Evolutionary conservation across 2,888 invertebrate species (phyloP).

Genomic region (Microctonus brassicae): DNA sequence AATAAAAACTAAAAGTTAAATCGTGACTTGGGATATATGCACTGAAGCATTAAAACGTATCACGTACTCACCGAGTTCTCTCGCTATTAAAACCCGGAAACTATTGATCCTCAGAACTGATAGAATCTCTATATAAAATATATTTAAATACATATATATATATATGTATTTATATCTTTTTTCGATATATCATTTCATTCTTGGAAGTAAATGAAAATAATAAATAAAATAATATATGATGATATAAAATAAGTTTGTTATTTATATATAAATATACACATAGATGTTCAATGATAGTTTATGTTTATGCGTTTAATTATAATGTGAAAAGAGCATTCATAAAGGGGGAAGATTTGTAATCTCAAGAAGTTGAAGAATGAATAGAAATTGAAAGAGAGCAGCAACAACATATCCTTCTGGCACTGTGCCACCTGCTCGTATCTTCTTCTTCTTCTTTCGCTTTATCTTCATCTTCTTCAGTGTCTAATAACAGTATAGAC

Average conservation of each 20-base stretch:
- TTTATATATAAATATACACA: background rate
- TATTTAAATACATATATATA: background rate
- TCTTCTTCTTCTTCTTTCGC: background rate
- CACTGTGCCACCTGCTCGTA: constrained; percentile 24
- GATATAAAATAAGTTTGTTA: background rate
- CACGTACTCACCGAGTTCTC: constrained; percentile 37
- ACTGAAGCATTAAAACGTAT: constrained; percentile 40
- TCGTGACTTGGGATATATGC: constrained; percentile 45
- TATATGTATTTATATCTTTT: background rate
- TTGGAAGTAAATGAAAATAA: background rate
- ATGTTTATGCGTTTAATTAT: background rate
- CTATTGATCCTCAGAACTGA: constrained; percentile 18
- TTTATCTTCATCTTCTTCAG: background rate
- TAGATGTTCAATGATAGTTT: background rate
- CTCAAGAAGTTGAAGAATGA: background rate
- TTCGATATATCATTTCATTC: background rate
- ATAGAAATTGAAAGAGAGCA: background rate
- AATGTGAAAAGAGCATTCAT: background rate
- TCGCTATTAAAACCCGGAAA: constrained; percentile 21
- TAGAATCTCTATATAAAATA: background rate
- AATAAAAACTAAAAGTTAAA: constrained; percentile 30
- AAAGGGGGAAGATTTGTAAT: constrained; percentile 16
- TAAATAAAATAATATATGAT: background rate
- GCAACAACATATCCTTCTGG: background rate
- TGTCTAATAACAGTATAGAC: background rate